Percentiles rank a stretch among this genome's conserved stretches.
Evolutionary conservation across 2,797 vertebrate species (phyloP).

Genomic region (Sebastes flavidus): DNA sequence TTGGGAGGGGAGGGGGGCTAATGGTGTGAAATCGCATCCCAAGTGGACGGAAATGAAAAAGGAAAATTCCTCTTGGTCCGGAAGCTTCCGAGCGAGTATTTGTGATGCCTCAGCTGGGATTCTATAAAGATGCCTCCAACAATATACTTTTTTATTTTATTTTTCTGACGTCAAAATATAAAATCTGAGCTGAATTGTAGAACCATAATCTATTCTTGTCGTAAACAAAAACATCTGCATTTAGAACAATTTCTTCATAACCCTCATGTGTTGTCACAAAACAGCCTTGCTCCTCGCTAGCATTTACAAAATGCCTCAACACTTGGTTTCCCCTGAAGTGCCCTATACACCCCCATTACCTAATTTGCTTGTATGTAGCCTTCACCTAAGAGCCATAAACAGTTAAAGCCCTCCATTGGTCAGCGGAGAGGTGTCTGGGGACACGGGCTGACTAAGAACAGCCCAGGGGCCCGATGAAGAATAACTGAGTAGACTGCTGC

Average conservation of each 20-base stretch:
- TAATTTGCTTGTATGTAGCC: slow-evolving; percentile 44
- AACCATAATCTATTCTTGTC: background rate
- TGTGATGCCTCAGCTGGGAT: slow-evolving; percentile 42
- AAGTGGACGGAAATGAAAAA: slow-evolving; percentile 65
- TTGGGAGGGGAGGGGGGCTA: slow-evolving; percentile 40
- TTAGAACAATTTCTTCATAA: background rate
- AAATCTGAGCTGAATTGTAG: background rate
- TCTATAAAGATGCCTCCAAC: slow-evolving; percentile 8
- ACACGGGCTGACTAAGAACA: slow-evolving; percentile 67
- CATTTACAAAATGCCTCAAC: slow-evolving; percentile 45
- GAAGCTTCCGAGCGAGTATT: slow-evolving; percentile 56
- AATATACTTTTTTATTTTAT: background rate
- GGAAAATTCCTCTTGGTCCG: slow-evolving; percentile 53
- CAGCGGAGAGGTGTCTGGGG: slow-evolving; percentile 69
- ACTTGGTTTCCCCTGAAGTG: slow-evolving; percentile 29
- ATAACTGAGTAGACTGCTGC: slow-evolving; percentile 62
- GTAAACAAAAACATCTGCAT: background rate
- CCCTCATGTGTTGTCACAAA: background rate
- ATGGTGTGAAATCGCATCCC: slow-evolving; percentile 77
- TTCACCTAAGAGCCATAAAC: slow-evolving; percentile 62
- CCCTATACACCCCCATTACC: slow-evolving; percentile 11
- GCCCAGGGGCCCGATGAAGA: slow-evolving; percentile 70
- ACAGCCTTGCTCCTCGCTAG: background rate
- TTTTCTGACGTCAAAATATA: background rate
- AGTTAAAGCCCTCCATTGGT: slow-evolving; percentile 65